Conservation (phyloP, 2,797 vertebrate genomes). For the Neosilurus hyrtlii region DNA sequence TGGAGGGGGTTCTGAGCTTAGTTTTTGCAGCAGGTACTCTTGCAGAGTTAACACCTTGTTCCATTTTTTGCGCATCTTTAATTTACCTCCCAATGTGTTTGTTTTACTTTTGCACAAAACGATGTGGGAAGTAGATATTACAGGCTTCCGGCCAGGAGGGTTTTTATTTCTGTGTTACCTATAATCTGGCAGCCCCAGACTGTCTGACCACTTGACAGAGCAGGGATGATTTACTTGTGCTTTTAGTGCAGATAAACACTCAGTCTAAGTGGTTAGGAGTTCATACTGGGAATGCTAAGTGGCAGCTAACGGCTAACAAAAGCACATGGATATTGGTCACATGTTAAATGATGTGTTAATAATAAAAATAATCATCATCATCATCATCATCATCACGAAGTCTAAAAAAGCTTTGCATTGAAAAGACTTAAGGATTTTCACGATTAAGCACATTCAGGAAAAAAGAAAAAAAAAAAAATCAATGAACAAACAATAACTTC, state of each 20-base stretch:
- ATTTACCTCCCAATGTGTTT: not conserved
- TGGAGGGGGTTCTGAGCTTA: not conserved
- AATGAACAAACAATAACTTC: not conserved
- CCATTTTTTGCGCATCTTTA: not conserved
- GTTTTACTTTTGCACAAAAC: slow-evolving; percentile 64
- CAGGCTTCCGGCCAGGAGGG: slow-evolving; percentile 65
- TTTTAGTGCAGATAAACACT: slow-evolving; percentile 59
- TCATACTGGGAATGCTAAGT: slow-evolving; percentile 60
- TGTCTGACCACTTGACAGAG: slow-evolving; percentile 72
- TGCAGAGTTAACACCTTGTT: not conserved
- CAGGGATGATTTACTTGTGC: slow-evolving; percentile 62
- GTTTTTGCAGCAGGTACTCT: not conserved
- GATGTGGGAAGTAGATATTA: slow-evolving; percentile 65
- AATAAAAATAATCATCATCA: not conserved
- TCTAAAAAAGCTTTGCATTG: not conserved
- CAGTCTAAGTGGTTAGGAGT: slow-evolving; percentile 50
- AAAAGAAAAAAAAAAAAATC: not conserved
- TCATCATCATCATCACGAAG: not conserved
- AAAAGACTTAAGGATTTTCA: not conserved
- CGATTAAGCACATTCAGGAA: no score
- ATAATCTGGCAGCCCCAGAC: slow-evolving; percentile 74
- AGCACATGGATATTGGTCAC: slow-evolving; percentile 18
- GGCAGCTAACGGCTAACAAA: slow-evolving; percentile 34
- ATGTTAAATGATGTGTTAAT: not conserved
- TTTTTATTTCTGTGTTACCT: slow-evolving; percentile 67